Base-by-base conservation (phyloP, 1,140 invertebrate genomes). In the Megalopta genalis region DNA sequence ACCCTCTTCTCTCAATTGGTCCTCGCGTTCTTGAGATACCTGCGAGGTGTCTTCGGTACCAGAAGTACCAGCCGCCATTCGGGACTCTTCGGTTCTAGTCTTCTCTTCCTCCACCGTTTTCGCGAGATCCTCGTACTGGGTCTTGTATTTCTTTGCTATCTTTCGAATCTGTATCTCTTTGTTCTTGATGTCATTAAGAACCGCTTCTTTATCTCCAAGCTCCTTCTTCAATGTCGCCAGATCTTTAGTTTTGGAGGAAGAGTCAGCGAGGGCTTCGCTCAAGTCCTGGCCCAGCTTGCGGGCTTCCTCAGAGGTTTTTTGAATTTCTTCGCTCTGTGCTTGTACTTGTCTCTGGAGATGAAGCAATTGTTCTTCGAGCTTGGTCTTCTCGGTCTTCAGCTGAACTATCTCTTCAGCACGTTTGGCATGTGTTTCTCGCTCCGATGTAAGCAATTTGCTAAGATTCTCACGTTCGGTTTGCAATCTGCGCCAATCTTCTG, bases 61-160 rank as follows among this genome's bases (percentile, higher is more conserved):
- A 39, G 91, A 90, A 64, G 84, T 92, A 77, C 93, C 91, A 16
- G 88, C 87, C 5, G 92, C 83, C 21, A 90, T 89, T 63, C 92
- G 91, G 74, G 86, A 83, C 68, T 93, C 93, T 64, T 92, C 90
- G 4, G 89, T 86, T 88, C 94, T 94, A 32, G 86, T 90, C 80
- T 94, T 95, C 82, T 94, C 95, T 83, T 95, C 94, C 87, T 96
- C 95, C 6, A 95, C 91, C 7, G 93, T 93, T 88, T 95, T 96
- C 0, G 93, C 91, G 0, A 95, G 87, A 81, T 97, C 97, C 89
- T 97, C 96, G 88, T 95, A 97, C 86, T 97, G 97, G 8, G 95
- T 96, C 90, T 98, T 98, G 89, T 99, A 99, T 87, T 98, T 98
- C 82, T 98, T 96, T 4, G 97, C 98, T 88, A 99, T 98, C 90